Evolutionary conservation across 2,113 vertebrate species (phyloP).

Genomic region (Heloderma charlesbogerti): DNA sequence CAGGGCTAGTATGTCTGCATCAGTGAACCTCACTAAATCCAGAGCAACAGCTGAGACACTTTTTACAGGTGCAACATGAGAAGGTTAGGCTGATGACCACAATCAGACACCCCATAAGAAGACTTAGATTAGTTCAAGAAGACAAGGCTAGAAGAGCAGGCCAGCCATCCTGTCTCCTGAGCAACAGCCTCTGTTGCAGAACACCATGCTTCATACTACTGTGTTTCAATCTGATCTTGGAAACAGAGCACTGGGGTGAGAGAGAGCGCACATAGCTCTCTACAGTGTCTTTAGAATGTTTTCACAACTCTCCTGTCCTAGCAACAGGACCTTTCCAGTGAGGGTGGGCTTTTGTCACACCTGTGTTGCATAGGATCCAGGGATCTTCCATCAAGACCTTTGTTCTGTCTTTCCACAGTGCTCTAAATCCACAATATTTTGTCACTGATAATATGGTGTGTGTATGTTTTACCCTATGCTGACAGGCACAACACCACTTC

Average conservation of each 20-base stretch:
- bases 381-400: not conserved
- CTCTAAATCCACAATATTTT: not conserved
- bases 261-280: too few species aligned
- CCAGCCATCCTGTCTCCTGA: not conserved
- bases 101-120: not conserved
- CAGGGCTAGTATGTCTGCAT: slow-evolving; percentile 21
- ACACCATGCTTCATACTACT: not conserved
- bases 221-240: not conserved
- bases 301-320: not conserved
- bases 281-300: too few species aligned
- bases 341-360: not conserved
- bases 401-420: not conserved
- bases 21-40: slow-evolving; percentile 56
- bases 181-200: slow-evolving; percentile 20
- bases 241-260: not conserved
- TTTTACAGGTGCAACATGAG: not conserved
- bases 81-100: not conserved
- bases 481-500: not conserved
- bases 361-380: not conserved
- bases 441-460: not conserved
- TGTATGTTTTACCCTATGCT: not conserved
- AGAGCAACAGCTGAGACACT: slow-evolving; percentile 44
- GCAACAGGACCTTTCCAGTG: too few species aligned
- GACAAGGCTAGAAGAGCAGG: not conserved
- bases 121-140: not conserved